Evolutionary conservation across 2,888 invertebrate species (phyloP).

Genomic region (Yponomeuta sedellus): DNA sequence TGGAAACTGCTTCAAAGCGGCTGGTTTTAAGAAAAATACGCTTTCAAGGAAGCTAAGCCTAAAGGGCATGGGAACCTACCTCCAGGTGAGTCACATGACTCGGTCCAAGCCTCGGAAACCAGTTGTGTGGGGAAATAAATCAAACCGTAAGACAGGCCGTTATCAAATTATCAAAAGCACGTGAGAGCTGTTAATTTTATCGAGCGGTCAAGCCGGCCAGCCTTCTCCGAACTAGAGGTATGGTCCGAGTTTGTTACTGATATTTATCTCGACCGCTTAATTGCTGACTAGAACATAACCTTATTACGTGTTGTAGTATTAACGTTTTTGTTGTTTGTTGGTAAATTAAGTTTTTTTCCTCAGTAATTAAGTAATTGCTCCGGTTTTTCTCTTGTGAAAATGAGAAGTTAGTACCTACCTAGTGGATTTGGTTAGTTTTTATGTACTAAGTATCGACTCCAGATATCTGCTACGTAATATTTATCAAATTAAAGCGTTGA

Average conservation of each 20-base stretch:
- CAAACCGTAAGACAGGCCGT: conserved; percentile 54
- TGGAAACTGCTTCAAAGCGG: not conserved
- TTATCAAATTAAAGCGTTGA: no score
- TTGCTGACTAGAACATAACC: conserved; percentile 65
- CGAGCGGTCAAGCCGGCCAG: conserved; percentile 49
- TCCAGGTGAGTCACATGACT: conserved; percentile 41
- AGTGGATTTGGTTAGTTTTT: no score
- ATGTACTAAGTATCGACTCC: no score
- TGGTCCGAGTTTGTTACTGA: conserved; percentile 46
- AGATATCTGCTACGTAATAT: no score
- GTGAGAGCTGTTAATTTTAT: conserved; percentile 66
- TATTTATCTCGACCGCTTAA: conserved; percentile 56
- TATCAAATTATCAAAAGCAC: conserved; percentile 75
- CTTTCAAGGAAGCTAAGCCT: conserved; percentile 9
- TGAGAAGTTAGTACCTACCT: no score
- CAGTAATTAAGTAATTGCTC: not conserved
- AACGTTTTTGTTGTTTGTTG: not conserved
- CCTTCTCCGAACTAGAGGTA: conserved; percentile 43
- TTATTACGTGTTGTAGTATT: conserved; percentile 25
- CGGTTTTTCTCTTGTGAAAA: not conserved
- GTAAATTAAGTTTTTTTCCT: not conserved
- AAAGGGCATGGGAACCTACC: conserved; percentile 56
- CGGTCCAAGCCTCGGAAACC: conserved; percentile 29
- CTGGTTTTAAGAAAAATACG: not conserved
- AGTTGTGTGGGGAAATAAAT: conserved; percentile 58